Evolutionary conservation across 2,797 vertebrate species (phyloP), one percentile per base, ranked within the genome.

Genomic region (Takifugu rubripes): DNA sequence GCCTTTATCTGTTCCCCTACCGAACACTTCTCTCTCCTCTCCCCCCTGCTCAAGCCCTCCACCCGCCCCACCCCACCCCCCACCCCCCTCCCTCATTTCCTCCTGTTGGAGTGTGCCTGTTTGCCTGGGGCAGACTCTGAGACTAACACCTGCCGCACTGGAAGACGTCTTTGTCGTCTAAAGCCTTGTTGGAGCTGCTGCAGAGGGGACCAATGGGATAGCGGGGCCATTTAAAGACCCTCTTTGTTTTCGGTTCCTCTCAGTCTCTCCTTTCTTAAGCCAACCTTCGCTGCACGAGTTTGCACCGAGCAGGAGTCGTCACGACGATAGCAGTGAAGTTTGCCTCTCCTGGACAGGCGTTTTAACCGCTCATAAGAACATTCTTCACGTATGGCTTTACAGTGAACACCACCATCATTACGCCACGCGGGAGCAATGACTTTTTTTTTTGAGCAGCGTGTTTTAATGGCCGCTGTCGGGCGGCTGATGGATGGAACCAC

Each of bases 61-160:
- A 43, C 53, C n/a, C n/a, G n/a, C n/a, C n/a, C n/a, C n/a, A n/a
- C n/a, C n/a, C n/a, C n/a, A n/a, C n/a, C n/a, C n/a, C n/a, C n/a
- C n/a, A n/a, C 62, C 56, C 54, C 64, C 56, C 56, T 60, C 56
- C 54, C 64, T 55, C 66, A 77, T 85, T 84, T 86, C 82, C 83
- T 84, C 86, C 84, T 80, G 89, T 87, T 90, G 88, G 92, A 90
- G 87, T 84, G 90, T 88, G 85, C 90, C 79, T 90, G 87, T 92
- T 91, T 86, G 88, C 92, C 91, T 82, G 85, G 80, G 89, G 91
- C 80, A 84, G 90, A 93, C 91, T 93, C 90, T 71, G 90, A 94
- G 91, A 94, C 92, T 90, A 95, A 92, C 94, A 96, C 94, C 93
- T 95, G 93, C 94, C 90, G 82, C 91, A 89, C 88, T 90, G 78